These are phyloP conservation scores for Oasisia sp. DNA, from an alignment of 2,888 invertebrate species.

Conservation along the genomic window DNA sequence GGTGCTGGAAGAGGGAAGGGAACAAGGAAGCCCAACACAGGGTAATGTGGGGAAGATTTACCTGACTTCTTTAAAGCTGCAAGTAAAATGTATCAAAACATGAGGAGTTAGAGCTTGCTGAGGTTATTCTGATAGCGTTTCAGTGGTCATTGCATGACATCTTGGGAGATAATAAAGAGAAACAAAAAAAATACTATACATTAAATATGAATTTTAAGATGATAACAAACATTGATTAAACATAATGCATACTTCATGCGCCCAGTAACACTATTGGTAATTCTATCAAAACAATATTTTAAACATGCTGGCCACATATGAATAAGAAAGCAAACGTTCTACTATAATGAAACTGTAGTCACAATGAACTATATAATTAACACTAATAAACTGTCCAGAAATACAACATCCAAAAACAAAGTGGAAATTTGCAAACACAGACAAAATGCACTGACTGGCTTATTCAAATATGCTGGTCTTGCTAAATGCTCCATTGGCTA, in stretches of 20 bases:
- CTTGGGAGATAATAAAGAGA: not conserved
- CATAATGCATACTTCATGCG: not conserved
- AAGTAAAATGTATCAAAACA: not conserved
- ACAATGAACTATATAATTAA: not conserved
- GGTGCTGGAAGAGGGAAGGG: not conserved
- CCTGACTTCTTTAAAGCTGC: conserved; percentile 17
- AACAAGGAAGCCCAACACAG: not conserved
- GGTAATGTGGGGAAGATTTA: not conserved
- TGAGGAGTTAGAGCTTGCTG: not conserved
- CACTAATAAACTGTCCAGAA: not conserved
- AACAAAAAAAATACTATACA: not conserved
- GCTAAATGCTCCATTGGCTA: not conserved
- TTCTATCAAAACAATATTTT: not conserved
- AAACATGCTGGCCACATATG: not conserved
- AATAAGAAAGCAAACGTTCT: not conserved
- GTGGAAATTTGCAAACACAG: not conserved
- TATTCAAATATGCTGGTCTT: not conserved
- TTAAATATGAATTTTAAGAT: not conserved
- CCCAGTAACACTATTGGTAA: not conserved
- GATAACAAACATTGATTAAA: too few relatives aligned
- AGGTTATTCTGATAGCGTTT: not conserved
- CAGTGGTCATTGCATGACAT: not conserved
- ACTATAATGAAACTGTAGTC: not conserved
- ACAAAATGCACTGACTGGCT: not conserved
- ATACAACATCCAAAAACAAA: not conserved